Evolutionary conservation across 2,113 vertebrate genomes (phyloP), one percentile per base, ranked within the genome.

Genomic region (Rhea pennata): DNA sequence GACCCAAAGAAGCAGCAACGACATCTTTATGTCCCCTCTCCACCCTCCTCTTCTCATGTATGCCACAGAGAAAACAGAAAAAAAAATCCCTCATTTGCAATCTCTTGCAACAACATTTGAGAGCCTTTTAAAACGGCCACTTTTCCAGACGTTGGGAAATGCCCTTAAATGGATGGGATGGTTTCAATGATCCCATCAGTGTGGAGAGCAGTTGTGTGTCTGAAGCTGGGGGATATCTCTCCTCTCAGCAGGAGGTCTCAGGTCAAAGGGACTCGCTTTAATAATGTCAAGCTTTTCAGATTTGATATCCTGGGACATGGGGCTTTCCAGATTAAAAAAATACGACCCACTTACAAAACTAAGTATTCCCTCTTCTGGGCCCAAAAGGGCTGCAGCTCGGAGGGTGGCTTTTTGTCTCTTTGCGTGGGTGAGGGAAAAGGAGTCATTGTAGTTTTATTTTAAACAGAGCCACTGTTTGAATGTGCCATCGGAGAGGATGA

Each of bases 101-200:
- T 58, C 29, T 58, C 56, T 58, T 31, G 56, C 40, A 56, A 44
- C 12, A 69, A 42, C 62, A 56, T 94, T 92, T 85, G 67, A 88
- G 54, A 85, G 46, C 31, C 46, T 82, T 87, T 85, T 85, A 77
- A 92, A 85, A 83, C 1, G 5, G 61, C 59, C 36, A 40, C 61
- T 92, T 93, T 93, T 79, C 90, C 81, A 92, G 81, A 82, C 3
- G 3, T 91, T 72, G 89, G 84, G 81, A 91, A 95, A 56, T 87
- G 27, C 27, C 54, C 4, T 5, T 92, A 80, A 93, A 74, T 62
- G 79, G 62, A 62, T 76, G 58, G 46, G 84, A 78, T 82, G 0
- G 1, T 62, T 94, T 93, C 44, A 84, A 2, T 46, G 86, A 93
- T 84, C 66, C n/a, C 72, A 50, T 82, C 5, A 7, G 53, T 46